Base-by-base conservation (phyloP, 2,113 vertebrate genomes). In the Neolamprologus devosi region DNA sequence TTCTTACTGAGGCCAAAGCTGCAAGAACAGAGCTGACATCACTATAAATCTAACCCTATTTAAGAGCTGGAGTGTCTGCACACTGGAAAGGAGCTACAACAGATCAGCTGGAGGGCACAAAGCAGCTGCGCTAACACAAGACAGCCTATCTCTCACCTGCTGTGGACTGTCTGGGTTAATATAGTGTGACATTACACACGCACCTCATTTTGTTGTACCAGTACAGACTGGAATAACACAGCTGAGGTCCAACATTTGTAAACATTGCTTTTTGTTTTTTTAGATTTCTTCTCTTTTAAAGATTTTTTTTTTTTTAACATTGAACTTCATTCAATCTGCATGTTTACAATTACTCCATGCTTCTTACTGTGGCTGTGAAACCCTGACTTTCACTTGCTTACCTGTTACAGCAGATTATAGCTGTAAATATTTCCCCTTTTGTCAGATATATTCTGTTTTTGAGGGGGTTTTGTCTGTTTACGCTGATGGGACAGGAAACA, bases 41-140 rank as follows among this genome's bases (percentile, higher is more conserved):
- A 51, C 54, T 12, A 89, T 93, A 88, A 92, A 93, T 93, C 84
- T 68, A 35, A 49, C n/a, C 57, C 54, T 78, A 42, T 90, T 90
- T 86, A 92, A 90, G 79, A 90, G 87, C 84, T 14, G 57, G 8
- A 23, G 88, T 82, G 80, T 87, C 63, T 89, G 85, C 88, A 79
- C 80, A 55, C 54, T 53, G 58, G 84, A 91, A 87, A 88, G 83
- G 51, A 91, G 81, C 87, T 85, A 78, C 87, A 90, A 83, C 85
- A 87, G 53, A 84, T 88, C 85, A 78, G 92, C 90, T 88, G 80
- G 85, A 90, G 92, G 88, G 87, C 85, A 90, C 23, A 2, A 54
- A 60, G 51, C 26, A 2, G 63, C 65, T 85, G 82, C 4, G 2
- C 51, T 63, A 82, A 88, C 65, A 73, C 45, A 28, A 57, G 45